Percentiles rank a stretch among this genome's conserved stretches.
These are phyloP conservation scores for Erinaceus europaeus DNA, from an alignment of 2,113 vertebrate genomes.

Conservation along the genomic window DNA sequence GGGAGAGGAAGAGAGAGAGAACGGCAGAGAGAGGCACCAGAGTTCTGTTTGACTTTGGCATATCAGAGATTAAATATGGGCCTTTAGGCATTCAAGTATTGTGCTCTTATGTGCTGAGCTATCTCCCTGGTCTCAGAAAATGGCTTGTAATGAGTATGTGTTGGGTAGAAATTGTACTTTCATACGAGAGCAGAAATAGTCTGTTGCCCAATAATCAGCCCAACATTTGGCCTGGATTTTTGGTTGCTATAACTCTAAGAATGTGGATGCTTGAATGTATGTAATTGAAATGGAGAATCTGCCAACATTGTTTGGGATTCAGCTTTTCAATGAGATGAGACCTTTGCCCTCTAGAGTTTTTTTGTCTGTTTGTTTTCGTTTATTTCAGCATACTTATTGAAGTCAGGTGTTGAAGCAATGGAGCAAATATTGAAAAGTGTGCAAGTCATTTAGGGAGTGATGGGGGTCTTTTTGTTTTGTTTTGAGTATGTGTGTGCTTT, in stretches of 20 bases:
- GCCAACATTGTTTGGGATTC: background rate
- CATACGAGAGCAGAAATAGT: background rate
- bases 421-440: background rate
- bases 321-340: background rate
- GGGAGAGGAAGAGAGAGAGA: too few species aligned
- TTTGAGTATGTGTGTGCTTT: constrained; percentile 36
- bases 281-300: background rate
- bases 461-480: too few species aligned
- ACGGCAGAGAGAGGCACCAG: too few species aligned
- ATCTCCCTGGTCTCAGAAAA: too few species aligned
- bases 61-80: too few species aligned
- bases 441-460: background rate
- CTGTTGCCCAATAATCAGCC: background rate
- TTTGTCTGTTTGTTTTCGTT: background rate
- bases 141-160: background rate
- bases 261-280: background rate
- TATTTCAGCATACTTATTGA: background rate
- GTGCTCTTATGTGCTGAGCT: too few species aligned
- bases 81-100: too few species aligned
- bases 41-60: too few species aligned
- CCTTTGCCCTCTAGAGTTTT: background rate
- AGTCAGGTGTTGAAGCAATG: background rate
- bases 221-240: constrained; percentile 1
- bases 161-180: background rate
- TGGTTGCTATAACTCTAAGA: background rate